These are phyloP conservation scores for Drepanosiphum platanoidis DNA, from an alignment of 2,888 invertebrate species.

Conservation along the genomic window DNA sequence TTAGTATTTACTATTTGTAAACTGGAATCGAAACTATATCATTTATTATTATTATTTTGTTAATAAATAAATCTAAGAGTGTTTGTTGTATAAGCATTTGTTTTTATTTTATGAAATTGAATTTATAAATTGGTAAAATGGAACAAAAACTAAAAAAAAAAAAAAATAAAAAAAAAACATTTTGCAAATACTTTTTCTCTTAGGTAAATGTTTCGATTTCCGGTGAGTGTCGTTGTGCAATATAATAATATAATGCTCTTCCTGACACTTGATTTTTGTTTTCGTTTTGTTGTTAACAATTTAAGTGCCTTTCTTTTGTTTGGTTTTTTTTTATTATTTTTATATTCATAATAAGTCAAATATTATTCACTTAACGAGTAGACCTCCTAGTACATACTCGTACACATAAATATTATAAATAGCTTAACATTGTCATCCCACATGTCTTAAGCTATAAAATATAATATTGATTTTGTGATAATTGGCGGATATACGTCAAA, in stretches of 20 bases:
- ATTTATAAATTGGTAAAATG: constrained; percentile 22
- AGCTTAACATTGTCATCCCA: constrained; percentile 47
- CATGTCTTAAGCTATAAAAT: constrained; percentile 52
- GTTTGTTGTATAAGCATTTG: constrained; percentile 48
- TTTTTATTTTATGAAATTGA: constrained; percentile 43
- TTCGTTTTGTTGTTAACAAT: constrained; percentile 61
- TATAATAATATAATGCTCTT: constrained; percentile 59
- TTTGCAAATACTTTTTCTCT: constrained; percentile 43
- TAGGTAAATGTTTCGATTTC: constrained; percentile 54
- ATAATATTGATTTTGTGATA: constrained; percentile 62
- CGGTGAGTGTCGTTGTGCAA: constrained; percentile 57
- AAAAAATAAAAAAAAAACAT: constrained; percentile 33
- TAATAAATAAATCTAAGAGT: constrained; percentile 22
- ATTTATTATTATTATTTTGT: constrained; percentile 23
- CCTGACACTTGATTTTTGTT: constrained; percentile 60
- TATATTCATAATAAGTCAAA: constrained; percentile 57
- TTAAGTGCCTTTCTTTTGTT: constrained; percentile 62
- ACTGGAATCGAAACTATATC: constrained; percentile 57
- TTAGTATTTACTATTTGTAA: constrained; percentile 58
- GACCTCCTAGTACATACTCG: constrained; percentile 60
- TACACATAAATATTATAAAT: constrained; percentile 61
- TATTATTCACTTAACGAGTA: constrained; percentile 59
- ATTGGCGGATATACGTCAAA: constrained; percentile 43
- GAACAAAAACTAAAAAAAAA: constrained; percentile 30
- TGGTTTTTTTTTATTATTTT: constrained; percentile 58